Evolutionary conservation across 2,113 vertebrate species (phyloP), one percentile per base, ranked within the genome.

Genomic region (Dolichotis patagonum): DNA sequence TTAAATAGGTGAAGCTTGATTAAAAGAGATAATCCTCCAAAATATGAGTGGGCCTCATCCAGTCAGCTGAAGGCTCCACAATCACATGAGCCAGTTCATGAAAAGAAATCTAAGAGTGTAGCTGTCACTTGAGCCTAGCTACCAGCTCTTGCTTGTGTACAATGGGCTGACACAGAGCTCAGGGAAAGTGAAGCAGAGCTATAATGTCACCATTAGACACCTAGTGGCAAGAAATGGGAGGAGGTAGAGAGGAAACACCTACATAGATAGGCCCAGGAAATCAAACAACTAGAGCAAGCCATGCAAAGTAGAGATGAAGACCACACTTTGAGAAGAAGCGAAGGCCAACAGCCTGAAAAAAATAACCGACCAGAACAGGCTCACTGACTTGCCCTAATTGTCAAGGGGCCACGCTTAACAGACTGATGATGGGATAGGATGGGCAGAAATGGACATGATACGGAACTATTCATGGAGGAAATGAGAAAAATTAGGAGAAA

Each of bases 401-500:
- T 88, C 35, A 16, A 30, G 52, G 73, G 93, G 91, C 77, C 46
- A 90, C 75, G 56, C 46, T 62, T 43, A 95, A 95, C 65, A 96
- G 96, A 87, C 62, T 71, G 77, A 86, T 30, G 73, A 96, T 28
- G 84, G 65, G 81, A 38, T 63, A 78, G 52, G 81, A 38, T 83
- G 85, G 75, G 89, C 77, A 63, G 85, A 94, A 96, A 95, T 54
- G 85, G 82, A 96, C 81, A 84, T 46, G 92, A 90, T 63, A 92
- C 86, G 80, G 90, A 67, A 80, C 90, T 88, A 71, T 92, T 92
- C 90, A 77, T 35, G 49, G 94, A 90, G 85, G 58, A 97, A 63
- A 83, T 86, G 84, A 96, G 90, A 88, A 87, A 56, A 92, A 95
- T 87, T 75, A 94, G 95, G 91, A 97, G 91, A 90, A 95, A 94